These are phyloP conservation scores for Chelon auratus DNA, from an alignment of 2,797 vertebrate species.

Conservation along the genomic window DNA sequence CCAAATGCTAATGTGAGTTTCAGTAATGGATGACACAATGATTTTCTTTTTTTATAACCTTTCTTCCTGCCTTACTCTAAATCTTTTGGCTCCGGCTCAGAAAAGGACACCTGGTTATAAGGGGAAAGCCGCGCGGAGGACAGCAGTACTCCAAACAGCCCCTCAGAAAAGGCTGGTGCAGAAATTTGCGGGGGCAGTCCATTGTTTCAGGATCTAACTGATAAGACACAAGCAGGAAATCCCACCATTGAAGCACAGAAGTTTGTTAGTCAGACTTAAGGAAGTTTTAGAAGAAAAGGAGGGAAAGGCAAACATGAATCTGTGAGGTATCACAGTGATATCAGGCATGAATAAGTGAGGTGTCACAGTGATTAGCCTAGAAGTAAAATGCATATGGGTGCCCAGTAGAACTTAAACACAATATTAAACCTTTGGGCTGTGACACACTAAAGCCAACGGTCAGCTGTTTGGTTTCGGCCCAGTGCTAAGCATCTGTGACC, in stretches of 20 bases:
- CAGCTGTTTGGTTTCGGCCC: too few species aligned
- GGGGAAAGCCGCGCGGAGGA: conserved; percentile 55
- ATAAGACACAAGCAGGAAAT: conserved; percentile 85
- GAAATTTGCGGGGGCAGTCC: conserved; percentile 64
- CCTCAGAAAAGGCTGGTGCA: conserved; percentile 30
- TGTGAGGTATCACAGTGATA: conserved; percentile 27
- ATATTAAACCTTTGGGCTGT: too few species aligned
- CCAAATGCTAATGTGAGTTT: conserved; percentile 6
- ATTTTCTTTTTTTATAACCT: conserved; percentile 21
- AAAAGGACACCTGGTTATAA: conserved; percentile 75
- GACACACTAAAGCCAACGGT: too few species aligned
- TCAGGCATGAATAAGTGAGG: conserved; percentile 26
- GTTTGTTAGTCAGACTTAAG: conserved; percentile 57
- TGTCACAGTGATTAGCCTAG: conserved; percentile 21
- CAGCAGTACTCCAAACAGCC: conserved; percentile 28
- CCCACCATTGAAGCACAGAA: conserved; percentile 78
- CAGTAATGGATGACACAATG: conserved; percentile 18
- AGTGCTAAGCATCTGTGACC: too few species aligned
- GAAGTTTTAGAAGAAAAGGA: conserved; percentile 56
- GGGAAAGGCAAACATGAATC: conserved; percentile 33
- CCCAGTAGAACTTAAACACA: not conserved
- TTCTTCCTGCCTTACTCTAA: conserved; percentile 50
- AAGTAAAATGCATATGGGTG: not conserved
- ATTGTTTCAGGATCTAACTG: conserved; percentile 83
- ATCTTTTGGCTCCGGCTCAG: conserved; percentile 57